Percentiles rank a stretch among this genome's conserved stretches.
These are phyloP conservation scores for Erebia aethiops DNA, from an alignment of 2,888 invertebrate genomes.

Conservation along the genomic window DNA sequence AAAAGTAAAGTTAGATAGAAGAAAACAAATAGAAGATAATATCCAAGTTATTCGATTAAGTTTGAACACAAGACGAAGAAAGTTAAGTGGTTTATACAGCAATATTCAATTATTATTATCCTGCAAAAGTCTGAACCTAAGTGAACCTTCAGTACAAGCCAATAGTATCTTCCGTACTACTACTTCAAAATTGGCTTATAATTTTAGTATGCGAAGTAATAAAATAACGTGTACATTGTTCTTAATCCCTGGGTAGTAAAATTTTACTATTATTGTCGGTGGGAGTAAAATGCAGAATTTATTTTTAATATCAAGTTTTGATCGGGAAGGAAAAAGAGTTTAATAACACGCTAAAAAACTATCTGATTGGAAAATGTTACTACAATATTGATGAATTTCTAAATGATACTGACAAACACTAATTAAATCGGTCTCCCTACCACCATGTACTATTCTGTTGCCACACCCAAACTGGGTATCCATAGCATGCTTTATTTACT, in stretches of 20 bases:
- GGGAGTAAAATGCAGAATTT: slow-evolving; percentile 5
- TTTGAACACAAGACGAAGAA: background rate
- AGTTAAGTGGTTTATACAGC: slow-evolving; percentile 7
- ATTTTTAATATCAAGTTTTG: too few species aligned
- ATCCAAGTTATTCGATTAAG: background rate
- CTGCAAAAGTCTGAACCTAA: background rate
- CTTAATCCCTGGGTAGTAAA: slow-evolving; percentile 8
- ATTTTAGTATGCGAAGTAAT: slow-evolving; percentile 12
- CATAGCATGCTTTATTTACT: too few species aligned
- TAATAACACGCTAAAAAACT: too few species aligned
- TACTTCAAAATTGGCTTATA: slow-evolving; percentile 17
- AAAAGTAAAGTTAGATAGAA: too few species aligned
- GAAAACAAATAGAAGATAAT: too few species aligned
- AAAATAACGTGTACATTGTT: slow-evolving; percentile 14
- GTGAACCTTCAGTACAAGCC: slow-evolving; percentile 6
- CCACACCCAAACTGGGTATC: too few species aligned
- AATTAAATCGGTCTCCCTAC: too few species aligned
- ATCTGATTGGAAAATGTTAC: too few species aligned
- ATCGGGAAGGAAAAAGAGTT: too few species aligned
- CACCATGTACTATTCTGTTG: too few species aligned
- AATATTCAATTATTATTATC: slow-evolving; percentile 7
- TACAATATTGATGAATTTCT: too few species aligned
- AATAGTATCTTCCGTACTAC: slow-evolving; percentile 12
- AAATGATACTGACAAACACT: too few species aligned
- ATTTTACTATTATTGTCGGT: slow-evolving; percentile 10